Evolutionary conservation across 2,113 vertebrate species (phyloP), one percentile per base, ranked within the genome.

Genomic region (Chaenogobius annularis): DNA sequence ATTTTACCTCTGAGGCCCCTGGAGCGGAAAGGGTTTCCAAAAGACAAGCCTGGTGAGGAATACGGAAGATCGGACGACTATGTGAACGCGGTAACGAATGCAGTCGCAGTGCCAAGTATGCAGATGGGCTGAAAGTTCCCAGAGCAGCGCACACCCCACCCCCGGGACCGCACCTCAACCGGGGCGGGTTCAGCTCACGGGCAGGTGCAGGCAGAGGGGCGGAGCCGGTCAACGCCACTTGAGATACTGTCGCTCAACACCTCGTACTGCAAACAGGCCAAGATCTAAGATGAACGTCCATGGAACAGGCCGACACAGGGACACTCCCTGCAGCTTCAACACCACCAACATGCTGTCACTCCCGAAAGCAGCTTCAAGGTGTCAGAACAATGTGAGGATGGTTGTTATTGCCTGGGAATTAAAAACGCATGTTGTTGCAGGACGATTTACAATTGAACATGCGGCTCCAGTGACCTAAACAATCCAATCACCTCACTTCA

Each of bases 111-210:
- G 31, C 37, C 19, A 61, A 66, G 8, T 69, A 1, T 22, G 62
- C 5, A 67, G 71, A 52, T 1, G 0, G 8, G n/a, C 5, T 23
- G 0, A 75, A 11, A 14, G 77, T 74, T 81, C 66, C 66, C 48
- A 20, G 46, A 70, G 19, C 5, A 0, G 61, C 22, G 66, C 15
- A 35, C 15, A 35, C 86, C 83, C 88, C 89, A 78, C 90, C 84
- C 79, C 22, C 20, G 0, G 74, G 15, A 75, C 87, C 83, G 84
- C 90, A 72, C 90, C 87, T 79, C 12, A 10, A 0, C 0, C 52
- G 81, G 73, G 56, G 15, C 43, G 0, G 5, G 1, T 5, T 2
- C 26, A n/a, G 67, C 70, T 75, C 72, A 59, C 65, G 40, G 0
- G 13, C 61, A 78, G 82, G 82, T 80, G 78, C 3, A 50, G 46